Percentiles rank a stretch among this genome's conserved stretches.
Conservation (phyloP, 2,888 invertebrate species). For the Troides aeacus region DNA sequence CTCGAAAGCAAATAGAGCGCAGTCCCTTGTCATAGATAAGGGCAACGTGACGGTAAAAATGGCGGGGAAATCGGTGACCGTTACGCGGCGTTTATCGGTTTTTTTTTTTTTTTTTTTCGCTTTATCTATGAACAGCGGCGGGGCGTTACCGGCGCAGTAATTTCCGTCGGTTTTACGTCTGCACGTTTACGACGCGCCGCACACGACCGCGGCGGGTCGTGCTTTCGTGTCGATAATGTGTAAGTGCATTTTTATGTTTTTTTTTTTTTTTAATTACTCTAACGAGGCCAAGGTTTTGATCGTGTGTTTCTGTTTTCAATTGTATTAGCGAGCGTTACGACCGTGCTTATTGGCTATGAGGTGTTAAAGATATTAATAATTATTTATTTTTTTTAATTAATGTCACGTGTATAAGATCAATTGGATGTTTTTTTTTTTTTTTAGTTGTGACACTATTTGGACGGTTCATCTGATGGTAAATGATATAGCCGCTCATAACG, state of each 20-base stretch:
- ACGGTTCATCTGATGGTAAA: too few species aligned
- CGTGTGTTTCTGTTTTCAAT: background rate
- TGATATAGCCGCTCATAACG: too few species aligned
- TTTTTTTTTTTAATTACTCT: conserved; percentile 25
- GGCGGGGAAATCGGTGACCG: conserved; percentile 61
- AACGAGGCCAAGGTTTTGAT: conserved; percentile 20
- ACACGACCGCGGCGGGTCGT: conserved; percentile 28
- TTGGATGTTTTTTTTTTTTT: too few species aligned
- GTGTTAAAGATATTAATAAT: too few species aligned
- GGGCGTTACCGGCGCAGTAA: conserved; percentile 52
- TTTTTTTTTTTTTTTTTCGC: background rate
- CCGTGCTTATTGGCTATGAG: too few species aligned
- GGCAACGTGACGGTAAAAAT: conserved; percentile 55
- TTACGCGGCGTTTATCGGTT: conserved; percentile 59
- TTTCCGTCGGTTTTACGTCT: conserved; percentile 49
- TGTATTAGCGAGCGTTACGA: too few species aligned
- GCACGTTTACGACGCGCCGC: conserved; percentile 30
- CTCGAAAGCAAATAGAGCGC: conserved; percentile 54
- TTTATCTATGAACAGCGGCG: conserved; percentile 59
- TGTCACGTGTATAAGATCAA: too few species aligned
- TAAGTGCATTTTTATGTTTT: conserved; percentile 32
- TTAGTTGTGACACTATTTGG: too few species aligned
- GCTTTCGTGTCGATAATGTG: conserved; percentile 34
- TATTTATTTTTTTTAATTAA: too few species aligned
- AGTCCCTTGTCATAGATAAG: conserved; percentile 55